These are phyloP conservation scores for Euplagia quadripunctaria DNA, from an alignment of 2,888 invertebrate species.

Conservation along the genomic window DNA sequence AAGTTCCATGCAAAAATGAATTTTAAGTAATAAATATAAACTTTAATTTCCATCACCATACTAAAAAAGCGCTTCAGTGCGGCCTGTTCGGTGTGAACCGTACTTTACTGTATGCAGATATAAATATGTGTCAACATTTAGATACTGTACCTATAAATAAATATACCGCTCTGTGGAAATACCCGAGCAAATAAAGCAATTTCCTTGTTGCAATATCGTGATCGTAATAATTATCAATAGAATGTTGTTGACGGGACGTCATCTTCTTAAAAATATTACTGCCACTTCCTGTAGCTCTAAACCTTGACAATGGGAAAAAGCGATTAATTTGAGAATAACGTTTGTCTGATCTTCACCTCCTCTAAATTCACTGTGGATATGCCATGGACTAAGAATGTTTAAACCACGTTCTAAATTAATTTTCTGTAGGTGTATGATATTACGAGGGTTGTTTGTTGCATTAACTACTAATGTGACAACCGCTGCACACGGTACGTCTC, in stretches of 20 bases:
- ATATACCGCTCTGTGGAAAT: background rate
- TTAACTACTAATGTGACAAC: no score
- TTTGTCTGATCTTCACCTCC: background rate
- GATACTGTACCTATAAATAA: background rate
- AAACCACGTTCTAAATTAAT: background rate
- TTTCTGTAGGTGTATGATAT: background rate
- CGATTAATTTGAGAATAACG: background rate
- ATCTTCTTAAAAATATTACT: background rate
- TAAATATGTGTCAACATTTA: background rate
- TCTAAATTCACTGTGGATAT: background rate
- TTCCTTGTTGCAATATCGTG: constrained; percentile 1
- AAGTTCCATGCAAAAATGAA: no score
- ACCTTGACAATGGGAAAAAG: background rate
- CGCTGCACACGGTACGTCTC: background rate
- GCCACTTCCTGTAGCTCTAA: background rate
- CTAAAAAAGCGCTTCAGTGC: no score
- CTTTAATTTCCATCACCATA: no score
- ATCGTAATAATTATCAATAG: background rate
- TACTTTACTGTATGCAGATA: background rate
- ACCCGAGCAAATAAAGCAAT: constrained; percentile 1
- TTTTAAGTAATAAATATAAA: no score
- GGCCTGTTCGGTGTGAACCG: no score
- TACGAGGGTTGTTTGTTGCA: background rate
- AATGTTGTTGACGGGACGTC: background rate
- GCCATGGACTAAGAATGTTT: background rate